Base-by-base conservation (phyloP, 2,113 vertebrate genomes). In the Numida meleagris region DNA sequence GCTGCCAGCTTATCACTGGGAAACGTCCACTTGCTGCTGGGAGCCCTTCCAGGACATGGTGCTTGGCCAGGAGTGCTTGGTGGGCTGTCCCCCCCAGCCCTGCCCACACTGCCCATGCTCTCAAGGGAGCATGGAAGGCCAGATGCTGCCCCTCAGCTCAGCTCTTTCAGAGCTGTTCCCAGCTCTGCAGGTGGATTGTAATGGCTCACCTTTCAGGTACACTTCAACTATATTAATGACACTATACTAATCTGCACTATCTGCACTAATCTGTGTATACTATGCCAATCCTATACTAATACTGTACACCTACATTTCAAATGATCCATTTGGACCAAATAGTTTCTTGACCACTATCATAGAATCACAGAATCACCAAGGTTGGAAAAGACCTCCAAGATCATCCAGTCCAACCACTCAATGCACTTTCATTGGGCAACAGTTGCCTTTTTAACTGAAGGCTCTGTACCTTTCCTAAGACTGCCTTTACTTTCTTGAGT, bases 1-100 rank as follows among this genome's bases (percentile, higher is more conserved):
- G 33, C 82, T 74, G 72, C 76, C 88, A 83, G 38, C 34, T 95
- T 90, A 90, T 93, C 86, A 96, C 81, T 83, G 96, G 94, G 96
- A 96, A 96, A 90, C 23, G 88, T 80, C 92, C 95, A 93, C 90
- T 96, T 94, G 90, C 82, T 86, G 90, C 68, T 29, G 88, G 95
- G 90, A 53, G 34, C 3, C 10, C 10, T 58, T 94, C 94, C 96
- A 96, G 75, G 45, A 38, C 0, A 2, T 11, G 38, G 72, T 67
- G 42, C 10, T 0, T 19, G 86, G 72, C 85, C 82, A 96, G 50
- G 53, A 7, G 7, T 66, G 67, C 82, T 89, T 72, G 53, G 45
- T 0, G 66, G 90, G 77, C 82, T 79, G 72, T 62, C 72, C 40
- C 79, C 84, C 34, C 45, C 66, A 85, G 31, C 34, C 42, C 48